These are phyloP conservation scores for Leucophenga maculata DNA, from an alignment of 2,888 invertebrate species.

Conservation along the genomic window DNA sequence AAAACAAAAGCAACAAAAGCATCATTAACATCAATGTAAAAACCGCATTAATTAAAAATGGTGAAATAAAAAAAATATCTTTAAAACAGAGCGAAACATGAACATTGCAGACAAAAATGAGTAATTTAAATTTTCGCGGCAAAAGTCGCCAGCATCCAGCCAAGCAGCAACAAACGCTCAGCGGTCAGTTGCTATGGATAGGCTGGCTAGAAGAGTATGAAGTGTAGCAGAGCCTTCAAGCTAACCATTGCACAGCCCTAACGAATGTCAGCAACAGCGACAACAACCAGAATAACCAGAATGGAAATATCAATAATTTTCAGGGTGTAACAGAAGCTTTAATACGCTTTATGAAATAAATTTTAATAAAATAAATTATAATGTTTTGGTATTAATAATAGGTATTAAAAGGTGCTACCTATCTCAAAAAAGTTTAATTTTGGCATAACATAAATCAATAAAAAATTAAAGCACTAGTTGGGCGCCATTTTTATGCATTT, in stretches of 20 bases:
- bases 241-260: not conserved
- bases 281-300: slow-evolving; percentile 11
- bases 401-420: no score
- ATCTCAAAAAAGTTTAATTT: no score
- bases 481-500: no score
- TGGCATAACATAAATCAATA: no score
- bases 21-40: slow-evolving; percentile 3
- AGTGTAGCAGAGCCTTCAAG: no score
- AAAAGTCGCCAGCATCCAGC: not conserved
- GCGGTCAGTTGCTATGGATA: not conserved
- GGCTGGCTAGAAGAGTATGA: not conserved
- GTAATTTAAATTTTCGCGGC: slow-evolving; percentile 15
- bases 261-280: not conserved
- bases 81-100: no score
- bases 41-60: slow-evolving; percentile 23
- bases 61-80: not conserved
- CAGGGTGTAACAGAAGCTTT: not conserved
- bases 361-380: no score
- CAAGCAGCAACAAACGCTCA: not conserved
- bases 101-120: slow-evolving; percentile 3
- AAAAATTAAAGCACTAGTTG: no score
- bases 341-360: no score
- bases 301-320: not conserved
- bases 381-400: no score
- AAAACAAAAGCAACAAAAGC: not conserved